Conservation (phyloP, 2,888 invertebrate species). For the Opisthograptis luteolata region DNA sequence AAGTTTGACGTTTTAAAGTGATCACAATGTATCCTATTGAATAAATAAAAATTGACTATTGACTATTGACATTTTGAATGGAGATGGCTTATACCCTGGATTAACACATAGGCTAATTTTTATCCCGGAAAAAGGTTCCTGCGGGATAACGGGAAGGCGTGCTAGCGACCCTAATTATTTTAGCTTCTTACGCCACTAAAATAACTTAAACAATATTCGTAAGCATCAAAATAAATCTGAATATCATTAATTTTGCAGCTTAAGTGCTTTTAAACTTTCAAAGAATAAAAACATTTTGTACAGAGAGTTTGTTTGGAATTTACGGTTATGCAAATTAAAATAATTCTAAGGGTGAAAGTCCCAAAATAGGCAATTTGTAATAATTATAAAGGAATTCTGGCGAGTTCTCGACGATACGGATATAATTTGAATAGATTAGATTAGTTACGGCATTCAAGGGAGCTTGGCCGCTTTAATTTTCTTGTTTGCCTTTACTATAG, state of each 20-base stretch:
- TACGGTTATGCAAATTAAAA: conserved; percentile 35
- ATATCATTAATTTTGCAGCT: conserved; percentile 14
- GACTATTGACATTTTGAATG: too few species aligned
- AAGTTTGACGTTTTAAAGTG: too few species aligned
- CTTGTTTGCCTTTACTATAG: conserved; percentile 7
- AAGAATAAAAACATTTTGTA: conserved; percentile 22
- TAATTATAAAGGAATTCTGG: conserved; percentile 37
- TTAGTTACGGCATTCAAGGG: conserved; percentile 26
- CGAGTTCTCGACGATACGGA: conserved; percentile 24
- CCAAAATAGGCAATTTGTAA: conserved; percentile 36
- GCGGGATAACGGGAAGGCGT: too few species aligned
- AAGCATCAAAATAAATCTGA: conserved; percentile 11
- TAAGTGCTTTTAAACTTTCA: conserved; percentile 16
- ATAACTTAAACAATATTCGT: neutral
- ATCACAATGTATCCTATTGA: too few species aligned
- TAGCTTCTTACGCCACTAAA: neutral
- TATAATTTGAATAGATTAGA: conserved; percentile 35
- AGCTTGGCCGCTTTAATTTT: conserved; percentile 19
- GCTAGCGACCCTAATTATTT: too few species aligned
- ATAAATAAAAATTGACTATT: too few species aligned
- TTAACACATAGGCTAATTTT: too few species aligned
- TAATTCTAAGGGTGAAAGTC: conserved; percentile 26
- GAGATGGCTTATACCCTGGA: too few species aligned
- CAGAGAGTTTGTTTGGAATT: conserved; percentile 27
- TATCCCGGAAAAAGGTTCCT: too few species aligned